Evolutionary conservation across 2,888 invertebrate genomes (phyloP), one percentile per base, ranked within the genome.

Genomic region (Rutpela maculata): DNA sequence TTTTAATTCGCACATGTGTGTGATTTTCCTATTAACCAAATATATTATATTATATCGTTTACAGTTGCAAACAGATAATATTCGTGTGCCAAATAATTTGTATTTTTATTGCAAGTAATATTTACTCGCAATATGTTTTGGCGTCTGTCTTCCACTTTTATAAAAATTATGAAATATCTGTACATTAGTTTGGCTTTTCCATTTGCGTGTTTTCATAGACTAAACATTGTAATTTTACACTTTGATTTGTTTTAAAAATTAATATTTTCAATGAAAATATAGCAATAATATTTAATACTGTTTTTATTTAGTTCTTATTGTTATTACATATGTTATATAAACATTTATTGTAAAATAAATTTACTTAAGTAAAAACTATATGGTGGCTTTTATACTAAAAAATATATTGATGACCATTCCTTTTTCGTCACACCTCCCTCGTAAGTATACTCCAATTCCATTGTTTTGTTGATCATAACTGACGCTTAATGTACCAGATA

Each of bases 141-240:
- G 87, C 86, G 83, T 84, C 87, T 86, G 88, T 88, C 88, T 88
- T 88, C 88, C 88, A 88, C 81, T 88, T 88, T 87, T 87, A 83
- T 85, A 85, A 81, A 78, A 72, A 74, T 73, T 75, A 75, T 59
- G 35, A 70, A 55, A 38, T 9, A 18, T 57, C 57, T 22, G 57
- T 62, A 71, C 43, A 43, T 43, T 71, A 12, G 19, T 71, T 71
- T 71, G 62, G 50, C 43, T 57, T 71, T 62, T 62, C 70, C 17
- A 62, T 59, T 43, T 43, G 18, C 15, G 18, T 71, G 62, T 70
- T 59, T 71, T 50, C 10, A 50, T 38, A 62, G 18, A 55, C 35
- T 50, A 35, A 70, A 70, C 10, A 38, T 70, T 70, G 17, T 57
- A 57, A 35, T n/a, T 71, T 62, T 71, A 62, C 38, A 38, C n/a